Conservation (phyloP, 1,140 invertebrate species). For the Trichonephila clavata region DNA sequence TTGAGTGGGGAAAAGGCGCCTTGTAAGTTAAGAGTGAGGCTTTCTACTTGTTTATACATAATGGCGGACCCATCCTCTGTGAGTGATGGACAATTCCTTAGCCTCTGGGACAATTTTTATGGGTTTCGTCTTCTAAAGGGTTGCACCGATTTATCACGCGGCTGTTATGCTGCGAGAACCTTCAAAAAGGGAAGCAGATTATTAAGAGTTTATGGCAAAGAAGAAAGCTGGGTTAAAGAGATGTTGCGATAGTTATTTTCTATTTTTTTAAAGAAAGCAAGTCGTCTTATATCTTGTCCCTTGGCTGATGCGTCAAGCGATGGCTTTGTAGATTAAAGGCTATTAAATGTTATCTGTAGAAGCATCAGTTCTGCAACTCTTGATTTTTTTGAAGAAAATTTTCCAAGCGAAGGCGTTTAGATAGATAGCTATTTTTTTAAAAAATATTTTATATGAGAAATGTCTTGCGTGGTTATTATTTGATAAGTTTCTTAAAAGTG, state of each 20-base stretch:
- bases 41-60: slow-evolving; percentile 55
- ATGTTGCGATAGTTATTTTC: slow-evolving; percentile 28
- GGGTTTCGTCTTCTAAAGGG: slow-evolving; percentile 38
- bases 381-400: slow-evolving; percentile 6
- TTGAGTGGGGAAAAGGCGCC: neutral
- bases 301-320: neutral
- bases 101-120: slow-evolving; percentile 56
- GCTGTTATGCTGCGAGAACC: neutral
- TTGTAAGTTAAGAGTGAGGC: slow-evolving; percentile 18
- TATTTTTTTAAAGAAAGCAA: neutral
- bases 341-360: slow-evolving; percentile 10
- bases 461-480: too few relatives aligned
- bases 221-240: neutral
- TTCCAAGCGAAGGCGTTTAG: neutral
- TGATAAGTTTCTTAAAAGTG: too few relatives aligned
- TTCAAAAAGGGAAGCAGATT: slow-evolving; percentile 28
- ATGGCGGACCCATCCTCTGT: slow-evolving; percentile 28
- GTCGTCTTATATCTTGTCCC: neutral
- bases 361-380: neutral
- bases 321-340: neutral
- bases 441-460: too few relatives aligned
- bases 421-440: neutral
- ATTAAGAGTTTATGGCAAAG: slow-evolving; percentile 52
- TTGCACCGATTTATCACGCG: slow-evolving; percentile 38
- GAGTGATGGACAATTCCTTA: slow-evolving; percentile 52